These are phyloP conservation scores for Diplogasteroides magnus DNA, from an alignment of 1,140 invertebrate genomes.

Conservation along the genomic window DNA sequence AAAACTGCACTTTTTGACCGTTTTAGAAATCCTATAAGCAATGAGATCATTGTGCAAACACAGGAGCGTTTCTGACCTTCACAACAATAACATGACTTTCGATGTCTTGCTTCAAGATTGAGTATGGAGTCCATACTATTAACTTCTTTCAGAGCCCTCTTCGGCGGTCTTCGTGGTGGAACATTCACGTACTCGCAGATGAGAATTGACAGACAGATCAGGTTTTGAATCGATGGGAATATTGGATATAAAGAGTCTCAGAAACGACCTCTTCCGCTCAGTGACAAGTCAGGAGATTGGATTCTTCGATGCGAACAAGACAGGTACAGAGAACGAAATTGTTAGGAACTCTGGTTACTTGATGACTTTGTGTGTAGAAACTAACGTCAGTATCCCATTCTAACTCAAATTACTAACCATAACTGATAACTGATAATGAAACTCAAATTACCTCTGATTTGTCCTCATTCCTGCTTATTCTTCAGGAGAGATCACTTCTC, in stretches of 20 bases:
- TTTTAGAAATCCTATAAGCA: too few relatives aligned
- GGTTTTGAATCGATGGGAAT: too few relatives aligned
- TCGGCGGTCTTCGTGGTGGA: conserved; percentile 52
- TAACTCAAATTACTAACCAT: too few relatives aligned
- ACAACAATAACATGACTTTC: too few relatives aligned
- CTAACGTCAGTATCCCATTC: too few relatives aligned
- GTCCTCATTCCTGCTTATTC: conserved; percentile 3
- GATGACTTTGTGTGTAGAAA: too few relatives aligned
- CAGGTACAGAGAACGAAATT: conserved; percentile 29
- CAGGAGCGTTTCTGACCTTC: too few relatives aligned
- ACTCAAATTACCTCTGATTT: not conserved
- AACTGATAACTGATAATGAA: not conserved
- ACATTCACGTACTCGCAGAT: conserved; percentile 34
- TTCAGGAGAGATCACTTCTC: conserved; percentile 44
- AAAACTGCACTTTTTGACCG: too few relatives aligned
- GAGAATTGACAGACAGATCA: conserved; percentile 48
- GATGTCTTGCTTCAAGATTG: not conserved
- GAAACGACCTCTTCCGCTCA: conserved; percentile 46
- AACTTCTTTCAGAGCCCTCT: conserved; percentile 37
- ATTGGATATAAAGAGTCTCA: too few relatives aligned
- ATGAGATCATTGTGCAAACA: too few relatives aligned
- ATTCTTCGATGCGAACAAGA: conserved; percentile 54
- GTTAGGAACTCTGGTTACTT: not conserved
- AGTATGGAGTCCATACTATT: conserved; percentile 1
- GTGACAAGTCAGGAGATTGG: conserved; percentile 51